Evolutionary conservation across 2,888 invertebrate species (phyloP).

Genomic region (Eristalis arbustorum): DNA sequence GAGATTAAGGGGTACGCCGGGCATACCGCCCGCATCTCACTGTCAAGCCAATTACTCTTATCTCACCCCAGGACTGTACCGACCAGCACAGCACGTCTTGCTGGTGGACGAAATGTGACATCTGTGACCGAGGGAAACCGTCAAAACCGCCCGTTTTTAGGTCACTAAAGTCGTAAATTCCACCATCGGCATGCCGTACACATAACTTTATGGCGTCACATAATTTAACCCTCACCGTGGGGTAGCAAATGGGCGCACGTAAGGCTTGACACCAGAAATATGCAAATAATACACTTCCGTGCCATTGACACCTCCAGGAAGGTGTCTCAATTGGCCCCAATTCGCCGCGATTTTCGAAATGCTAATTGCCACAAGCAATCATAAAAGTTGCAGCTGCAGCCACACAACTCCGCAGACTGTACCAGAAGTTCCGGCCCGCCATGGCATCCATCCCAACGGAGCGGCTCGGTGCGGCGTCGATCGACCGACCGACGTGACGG

Average conservation of each 20-base stretch:
- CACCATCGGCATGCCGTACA: slow-evolving; percentile 32
- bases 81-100: background rate
- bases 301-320: slow-evolving; percentile 35
- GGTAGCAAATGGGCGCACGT: background rate
- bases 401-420: slow-evolving; percentile 24
- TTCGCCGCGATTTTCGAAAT: slow-evolving; percentile 45
- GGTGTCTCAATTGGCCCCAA: background rate
- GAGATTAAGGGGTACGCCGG: slow-evolving; percentile 35
- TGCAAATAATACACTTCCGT: background rate
- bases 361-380: slow-evolving; percentile 53
- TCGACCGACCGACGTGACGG: background rate
- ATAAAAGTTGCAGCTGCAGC: slow-evolving; percentile 59
- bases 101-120: slow-evolving; percentile 39
- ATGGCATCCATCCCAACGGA: background rate
- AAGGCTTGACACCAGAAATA: background rate
- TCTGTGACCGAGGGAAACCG: slow-evolving; percentile 28
- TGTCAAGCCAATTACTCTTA: slow-evolving; percentile 47
- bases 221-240: slow-evolving; percentile 36
- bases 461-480: background rate
- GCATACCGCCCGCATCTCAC: slow-evolving; percentile 52
- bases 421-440: background rate
- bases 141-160: slow-evolving; percentile 53
- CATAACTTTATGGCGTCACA: slow-evolving; percentile 29
- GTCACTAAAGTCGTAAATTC: slow-evolving; percentile 62
- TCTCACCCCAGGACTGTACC: background rate